Evolutionary conservation across 1,140 invertebrate genomes (phyloP).

Genomic region (Pseudomyrmex flavicornis): DNA sequence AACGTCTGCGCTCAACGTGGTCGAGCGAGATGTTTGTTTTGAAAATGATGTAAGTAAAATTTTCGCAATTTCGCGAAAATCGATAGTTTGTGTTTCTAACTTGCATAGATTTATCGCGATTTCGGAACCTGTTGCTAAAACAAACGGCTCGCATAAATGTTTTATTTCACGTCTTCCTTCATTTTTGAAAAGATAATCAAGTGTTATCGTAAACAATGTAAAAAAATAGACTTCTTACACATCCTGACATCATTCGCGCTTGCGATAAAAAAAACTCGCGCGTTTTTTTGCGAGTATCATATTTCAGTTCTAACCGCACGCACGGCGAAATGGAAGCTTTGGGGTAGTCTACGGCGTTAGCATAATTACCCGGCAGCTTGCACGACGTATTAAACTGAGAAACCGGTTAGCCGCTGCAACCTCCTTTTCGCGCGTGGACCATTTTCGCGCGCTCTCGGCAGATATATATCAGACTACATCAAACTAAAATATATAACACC

Average conservation of each 20-base stretch:
- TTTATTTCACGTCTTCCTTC: not conserved
- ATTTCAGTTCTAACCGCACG: conserved; percentile 20
- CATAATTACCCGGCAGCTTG: conserved; percentile 43
- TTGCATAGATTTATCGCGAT: not conserved
- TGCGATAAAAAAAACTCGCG: conserved; percentile 1
- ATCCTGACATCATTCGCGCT: not conserved
- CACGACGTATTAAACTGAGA: conserved; percentile 16
- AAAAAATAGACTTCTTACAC: not conserved
- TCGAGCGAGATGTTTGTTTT: conserved; percentile 28
- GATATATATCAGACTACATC: conserved; percentile 2
- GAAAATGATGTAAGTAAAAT: conserved; percentile 15
- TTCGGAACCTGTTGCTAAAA: not conserved
- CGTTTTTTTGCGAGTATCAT: conserved; percentile 18
- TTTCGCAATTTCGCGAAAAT: conserved; percentile 3
- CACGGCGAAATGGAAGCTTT: conserved; percentile 5
- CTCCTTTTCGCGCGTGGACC: conserved; percentile 53
- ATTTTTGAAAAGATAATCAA: not conserved
- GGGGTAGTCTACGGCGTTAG: conserved; percentile 29
- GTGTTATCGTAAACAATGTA: not conserved
- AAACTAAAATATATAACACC: not conserved
- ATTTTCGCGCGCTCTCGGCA: conserved; percentile 12
- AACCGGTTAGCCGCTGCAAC: conserved; percentile 46
- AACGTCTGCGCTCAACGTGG: not conserved
- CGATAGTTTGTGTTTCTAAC: not conserved
- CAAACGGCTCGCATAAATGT: not conserved